phyloP scores from a whole-genome alignment of 2,888 invertebrate species.

The Dynastes tityus region DNA sequence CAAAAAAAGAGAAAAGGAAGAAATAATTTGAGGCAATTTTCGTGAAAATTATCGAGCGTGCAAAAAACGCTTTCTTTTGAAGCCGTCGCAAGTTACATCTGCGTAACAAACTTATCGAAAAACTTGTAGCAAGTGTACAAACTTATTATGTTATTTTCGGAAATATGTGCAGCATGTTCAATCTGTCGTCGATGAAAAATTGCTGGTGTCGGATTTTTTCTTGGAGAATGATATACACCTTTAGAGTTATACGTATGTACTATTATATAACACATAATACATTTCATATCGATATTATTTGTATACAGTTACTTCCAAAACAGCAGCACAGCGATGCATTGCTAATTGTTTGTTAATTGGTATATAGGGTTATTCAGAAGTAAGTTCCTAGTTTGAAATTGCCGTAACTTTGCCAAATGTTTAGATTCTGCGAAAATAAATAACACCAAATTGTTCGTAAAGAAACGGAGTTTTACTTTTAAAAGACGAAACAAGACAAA shows the following conservation, averaged over 20 bases:
- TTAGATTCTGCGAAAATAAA: too few species aligned
- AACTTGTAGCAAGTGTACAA: neutral
- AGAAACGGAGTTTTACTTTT: too few species aligned
- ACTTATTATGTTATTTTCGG: conserved; percentile 25
- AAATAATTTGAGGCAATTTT: conserved; percentile 37
- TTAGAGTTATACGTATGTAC: neutral
- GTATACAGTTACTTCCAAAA: too few species aligned
- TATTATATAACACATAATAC: too few species aligned
- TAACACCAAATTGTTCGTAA: too few species aligned
- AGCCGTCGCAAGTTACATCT: conserved; percentile 10
- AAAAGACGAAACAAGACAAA: too few species aligned
- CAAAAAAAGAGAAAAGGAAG: conserved; percentile 10
- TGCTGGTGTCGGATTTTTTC: neutral
- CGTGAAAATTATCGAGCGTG: conserved; percentile 30
- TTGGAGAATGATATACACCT: neutral
- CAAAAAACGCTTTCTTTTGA: conserved; percentile 20
- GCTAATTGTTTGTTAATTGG: too few species aligned
- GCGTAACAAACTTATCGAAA: conserved; percentile 9
- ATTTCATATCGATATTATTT: too few species aligned
- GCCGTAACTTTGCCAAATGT: too few species aligned
- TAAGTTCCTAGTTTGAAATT: too few species aligned
- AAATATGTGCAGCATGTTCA: conserved; percentile 5
- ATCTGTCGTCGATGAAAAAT: conserved; percentile 5
- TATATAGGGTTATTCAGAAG: too few species aligned
- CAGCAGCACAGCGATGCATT: too few species aligned